Base-by-base conservation (phyloP, 2,888 invertebrate species). In the Mythimna impura region DNA sequence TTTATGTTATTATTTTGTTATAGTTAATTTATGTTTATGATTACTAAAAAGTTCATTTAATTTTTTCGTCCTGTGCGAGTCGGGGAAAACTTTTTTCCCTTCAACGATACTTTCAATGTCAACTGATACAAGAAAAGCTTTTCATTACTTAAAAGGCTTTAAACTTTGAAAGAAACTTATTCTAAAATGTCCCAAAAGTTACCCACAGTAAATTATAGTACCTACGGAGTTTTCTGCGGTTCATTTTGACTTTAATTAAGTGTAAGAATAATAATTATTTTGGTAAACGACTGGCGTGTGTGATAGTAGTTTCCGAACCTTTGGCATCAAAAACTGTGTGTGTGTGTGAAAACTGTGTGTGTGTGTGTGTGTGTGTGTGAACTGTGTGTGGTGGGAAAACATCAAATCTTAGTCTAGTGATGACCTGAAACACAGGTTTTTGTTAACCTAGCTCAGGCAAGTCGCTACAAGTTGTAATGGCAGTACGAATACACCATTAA, bases 151-250 rank as follows among this genome's bases (percentile, higher is more conserved):
- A 20, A 36, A 52, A 77, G 40, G 34, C 71, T 55, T 36, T 47
- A 7, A 65, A 78, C 64, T 78, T 78, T 61, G 20, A 64, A 78
- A n/a, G 52, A 62, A 54, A 57, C 3, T 57, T 57, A 25, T 61
- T 64, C 40, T n/a, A 20, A 71, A 66, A 71, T 66, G 61, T 52
- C 63, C 30, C 57, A 50, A 36, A 78, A 55, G 55, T 61, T 20
- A 47, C 9, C 40, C 25, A 14, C 40, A 55, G 22, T 60, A 34
- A 73, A 67, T 61, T 36, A 40, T n/a, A 34, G 9, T 25, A 25
- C 36, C 47, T 47, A n/a, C 8, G n/a, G 25, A 22, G 73, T n/a
- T 57, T 50, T 54, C n/a, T 77, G 73, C 12, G 55, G 62, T 66
- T 34, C 0, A 34, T 63, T 43, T 54, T 17, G 25, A 54, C 60